Conservation (phyloP, 1,140 invertebrate species). For the Arctopsyche grandis region DNA sequence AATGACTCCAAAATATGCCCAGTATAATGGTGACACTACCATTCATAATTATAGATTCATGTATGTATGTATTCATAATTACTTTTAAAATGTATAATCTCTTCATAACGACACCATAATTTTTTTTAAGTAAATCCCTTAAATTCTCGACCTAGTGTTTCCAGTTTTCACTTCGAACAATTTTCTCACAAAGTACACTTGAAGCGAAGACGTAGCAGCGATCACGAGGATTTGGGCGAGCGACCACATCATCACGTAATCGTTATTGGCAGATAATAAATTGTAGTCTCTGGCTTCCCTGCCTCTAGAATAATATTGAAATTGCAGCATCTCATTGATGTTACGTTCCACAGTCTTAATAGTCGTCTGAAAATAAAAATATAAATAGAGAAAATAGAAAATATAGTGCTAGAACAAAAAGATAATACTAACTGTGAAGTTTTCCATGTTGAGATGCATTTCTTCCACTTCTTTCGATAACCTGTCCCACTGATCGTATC, state of each 20-base stretch:
- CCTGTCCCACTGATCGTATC: constrained; percentile 94
- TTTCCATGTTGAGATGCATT: constrained; percentile 86
- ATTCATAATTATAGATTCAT: no score
- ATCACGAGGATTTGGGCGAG: constrained; percentile 87
- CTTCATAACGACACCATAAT: background rate
- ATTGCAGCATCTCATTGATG: constrained; percentile 86
- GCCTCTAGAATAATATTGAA: constrained; percentile 81
- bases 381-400: constrained; percentile 34
- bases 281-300: constrained; percentile 85
- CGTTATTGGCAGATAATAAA: constrained; percentile 83
- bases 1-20: background rate
- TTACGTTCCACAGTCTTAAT: constrained; percentile 82
- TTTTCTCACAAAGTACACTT: constrained; percentile 90
- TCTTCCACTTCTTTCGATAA: constrained; percentile 91
- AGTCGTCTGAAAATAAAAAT: constrained; percentile 69
- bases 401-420: constrained; percentile 34
- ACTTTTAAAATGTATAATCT: background rate
- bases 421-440: constrained; percentile 80
- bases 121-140: constrained; percentile 28
- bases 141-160: constrained; percentile 70
- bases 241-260: constrained; percentile 88
- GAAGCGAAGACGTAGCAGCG: constrained; percentile 75
- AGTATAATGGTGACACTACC: no score
- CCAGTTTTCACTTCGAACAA: constrained; percentile 84
- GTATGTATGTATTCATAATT: no score